Percentiles rank a stretch among this genome's conserved stretches.
Evolutionary conservation across 2,888 invertebrate species (phyloP).

Genomic region (Leucoptera coffeella): DNA sequence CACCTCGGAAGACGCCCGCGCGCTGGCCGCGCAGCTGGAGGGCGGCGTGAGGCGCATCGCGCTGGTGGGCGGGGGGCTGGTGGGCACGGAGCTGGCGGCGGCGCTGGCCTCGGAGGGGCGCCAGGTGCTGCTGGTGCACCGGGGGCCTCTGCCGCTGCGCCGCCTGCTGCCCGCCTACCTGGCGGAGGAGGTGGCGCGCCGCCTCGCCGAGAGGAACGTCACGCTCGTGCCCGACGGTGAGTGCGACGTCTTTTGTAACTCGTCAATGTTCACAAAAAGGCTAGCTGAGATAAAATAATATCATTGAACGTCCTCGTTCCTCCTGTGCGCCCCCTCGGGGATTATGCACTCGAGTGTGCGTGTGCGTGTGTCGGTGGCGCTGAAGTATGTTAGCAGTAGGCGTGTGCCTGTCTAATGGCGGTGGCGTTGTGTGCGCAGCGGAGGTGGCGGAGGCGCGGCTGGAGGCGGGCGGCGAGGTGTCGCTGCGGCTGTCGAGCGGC

Average conservation of each 20-base stretch:
- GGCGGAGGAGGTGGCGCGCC: constrained; percentile 77
- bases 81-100: constrained; percentile 89
- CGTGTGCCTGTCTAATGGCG: too few species aligned
- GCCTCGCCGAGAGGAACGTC: constrained; percentile 68
- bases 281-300: too few species aligned
- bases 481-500: constrained; percentile 43
- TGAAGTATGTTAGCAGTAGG: too few species aligned
- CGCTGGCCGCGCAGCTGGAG: constrained; percentile 50
- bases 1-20: constrained; percentile 60
- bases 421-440: constrained; percentile 7
- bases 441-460: constrained; percentile 13
- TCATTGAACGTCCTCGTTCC: too few species aligned
- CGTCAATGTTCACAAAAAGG: too few species aligned
- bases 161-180: constrained; percentile 84
- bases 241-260: not conserved
- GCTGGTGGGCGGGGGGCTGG: constrained; percentile 88
- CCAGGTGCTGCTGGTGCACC: constrained; percentile 72
- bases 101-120: constrained; percentile 54
- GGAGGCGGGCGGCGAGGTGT: constrained; percentile 23
- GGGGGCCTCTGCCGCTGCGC: constrained; percentile 80
- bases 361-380: too few species aligned
- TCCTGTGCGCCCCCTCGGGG: too few species aligned
- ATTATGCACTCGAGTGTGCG: too few species aligned
- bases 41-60: constrained; percentile 46
- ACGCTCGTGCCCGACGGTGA: constrained; percentile 38